Conservation (phyloP, 2,113 vertebrate genomes). For the Microtus richardsoni region DNA sequence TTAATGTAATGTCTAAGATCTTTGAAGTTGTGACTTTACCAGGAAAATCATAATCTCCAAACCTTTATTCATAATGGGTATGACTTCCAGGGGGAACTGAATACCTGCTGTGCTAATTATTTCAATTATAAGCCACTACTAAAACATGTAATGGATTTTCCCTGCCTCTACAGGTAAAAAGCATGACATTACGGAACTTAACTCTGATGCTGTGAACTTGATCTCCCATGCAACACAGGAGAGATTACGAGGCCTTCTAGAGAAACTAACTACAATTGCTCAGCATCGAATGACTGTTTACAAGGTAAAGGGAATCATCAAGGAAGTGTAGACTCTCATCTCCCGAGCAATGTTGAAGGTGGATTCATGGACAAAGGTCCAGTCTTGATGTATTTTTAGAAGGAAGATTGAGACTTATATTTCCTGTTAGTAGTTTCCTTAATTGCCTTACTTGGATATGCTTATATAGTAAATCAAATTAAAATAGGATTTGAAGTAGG, state of each 20-base stretch:
- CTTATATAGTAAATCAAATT: slow-evolving; percentile 49
- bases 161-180: slow-evolving; percentile 94
- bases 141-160: slow-evolving; percentile 96
- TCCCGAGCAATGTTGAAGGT: slow-evolving; percentile 14
- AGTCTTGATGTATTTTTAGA: slow-evolving; percentile 40
- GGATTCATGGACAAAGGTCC: slow-evolving; percentile 26
- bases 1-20: slow-evolving; percentile 97
- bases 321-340: slow-evolving; percentile 68
- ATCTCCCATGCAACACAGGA: slow-evolving; percentile 95
- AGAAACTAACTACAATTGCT: slow-evolving; percentile 92
- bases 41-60: slow-evolving; percentile 99
- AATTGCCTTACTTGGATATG: slow-evolving; percentile 22
- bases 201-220: slow-evolving; percentile 93
- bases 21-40: slow-evolving; percentile 99
- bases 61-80: slow-evolving; percentile 98
- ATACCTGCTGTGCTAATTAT: slow-evolving; percentile 99
- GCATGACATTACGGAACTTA: slow-evolving; percentile 91
- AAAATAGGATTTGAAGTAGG: slow-evolving; percentile 16
- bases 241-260: slow-evolving; percentile 91
- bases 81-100: slow-evolving; percentile 97
- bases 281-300: slow-evolving; percentile 89
- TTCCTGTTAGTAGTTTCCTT: slow-evolving; percentile 44
- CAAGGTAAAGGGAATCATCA: slow-evolving; percentile 90
- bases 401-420: background rate
- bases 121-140: slow-evolving; percentile 95